Base-by-base conservation (phyloP, 1,140 invertebrate species). In the Oncopeltus fasciatus region DNA sequence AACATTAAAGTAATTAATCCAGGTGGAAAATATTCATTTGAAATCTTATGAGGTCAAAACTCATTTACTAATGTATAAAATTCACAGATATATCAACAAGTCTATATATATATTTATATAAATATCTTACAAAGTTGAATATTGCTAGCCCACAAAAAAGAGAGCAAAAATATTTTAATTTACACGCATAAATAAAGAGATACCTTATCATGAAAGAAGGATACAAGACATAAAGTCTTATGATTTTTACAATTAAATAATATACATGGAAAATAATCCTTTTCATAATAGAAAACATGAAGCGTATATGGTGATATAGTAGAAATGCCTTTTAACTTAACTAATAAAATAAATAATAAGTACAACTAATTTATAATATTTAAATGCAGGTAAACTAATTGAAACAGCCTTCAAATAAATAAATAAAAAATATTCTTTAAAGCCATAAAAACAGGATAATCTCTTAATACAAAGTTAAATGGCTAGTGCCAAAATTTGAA, bases 61-160 rank as follows among this genome's bases (percentile, higher is more conserved):
- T 20, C 24, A 24, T 53, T 53, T 16, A 53, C 14, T 24, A 53
- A 53, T 53, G 49, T 53, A 53, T 53, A 53, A 53, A 53, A 53
- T 53, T 53, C 49, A 53, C 24, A 53, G 49, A 53, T 53, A 53
- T 53, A 53, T 53, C 49, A 53, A 53, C 49, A 53, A 53, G 49
- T 53, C 49, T 53, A 53, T 53, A 53, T 24, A 53, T 53, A 53
- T n/a, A n/a, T n/a, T n/a, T n/a, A n/a, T n/a, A n/a, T n/a, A n/a
- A n/a, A n/a, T n/a, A n/a, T n/a, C n/a, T 24, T 53, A 53, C 49
- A 53, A 24, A 24, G 20, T 53, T 53, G 24, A 53, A 53, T 53
- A 53, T 53, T 53, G 49, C 49, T 24, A 24, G 49, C 49, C 49
- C 49, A 53, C 49, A 53, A 53, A 53, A 53, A 53, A 53, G 49